Evolutionary conservation across 2,888 invertebrate species (phyloP), one percentile per base, ranked within the genome.

Genomic region (Parnassius glacialis): DNA sequence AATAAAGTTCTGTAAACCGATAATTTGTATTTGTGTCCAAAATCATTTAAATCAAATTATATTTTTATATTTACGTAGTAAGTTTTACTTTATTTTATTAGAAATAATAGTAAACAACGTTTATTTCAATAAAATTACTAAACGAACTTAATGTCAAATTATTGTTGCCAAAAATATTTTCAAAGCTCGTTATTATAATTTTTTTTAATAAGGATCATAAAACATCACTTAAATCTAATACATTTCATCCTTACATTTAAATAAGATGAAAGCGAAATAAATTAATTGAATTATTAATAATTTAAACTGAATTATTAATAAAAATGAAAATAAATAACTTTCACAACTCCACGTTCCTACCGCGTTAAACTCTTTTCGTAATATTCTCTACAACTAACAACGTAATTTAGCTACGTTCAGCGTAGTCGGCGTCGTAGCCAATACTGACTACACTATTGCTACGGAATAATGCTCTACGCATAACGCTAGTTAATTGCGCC

Each of bases 391-490:
- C 10, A 52, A 10, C 5, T 12, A 20, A 42, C 42, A 13, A n/a
- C 42, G 10, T 9, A 10, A 44, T 25, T n/a, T 16, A 53, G 16
- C 10, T n/a, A 44, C 55, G 55, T 25, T 3, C 55, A 20, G 20
- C n/a, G 48, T 57, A 57, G 48, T 10, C 48, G n/a, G 34, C 1
- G 10, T 9, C 56, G 56, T 57, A 57, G 48, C 48, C 1, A 25
- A 7, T n/a, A 57, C 56, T 57, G 55, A n/a, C 48, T 57, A 48
- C 48, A 52, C 41, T 34, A 50, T 48, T 34, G 51, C 57, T 57
- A 57, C 48, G 56, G 41, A 11, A 11, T 20, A 34, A 10, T 12
- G 20, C 11, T 11, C 25, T 52, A 50, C 25, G 51, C 34, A 9
- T 9, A 13, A 50, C 12, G n/a, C 45, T 45, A 34, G 1, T 34